Percentiles rank a stretch among this genome's conserved stretches.
Evolutionary conservation across 2,797 vertebrate species (phyloP).

Genomic region (Coreius guichenoti): DNA sequence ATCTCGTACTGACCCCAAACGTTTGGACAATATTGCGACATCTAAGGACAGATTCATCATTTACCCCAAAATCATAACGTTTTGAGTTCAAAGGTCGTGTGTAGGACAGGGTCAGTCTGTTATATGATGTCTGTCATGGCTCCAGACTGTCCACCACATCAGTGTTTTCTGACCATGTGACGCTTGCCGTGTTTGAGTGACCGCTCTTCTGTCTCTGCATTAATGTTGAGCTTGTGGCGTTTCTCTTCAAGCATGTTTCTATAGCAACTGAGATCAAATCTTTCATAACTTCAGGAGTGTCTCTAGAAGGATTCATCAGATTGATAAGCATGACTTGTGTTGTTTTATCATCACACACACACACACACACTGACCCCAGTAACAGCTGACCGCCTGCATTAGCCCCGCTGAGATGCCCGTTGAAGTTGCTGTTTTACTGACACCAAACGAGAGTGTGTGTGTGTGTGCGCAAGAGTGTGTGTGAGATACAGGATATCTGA

Average conservation of each 20-base stretch:
- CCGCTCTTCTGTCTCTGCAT: conserved; percentile 6
- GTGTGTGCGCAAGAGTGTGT: too few relatives aligned
- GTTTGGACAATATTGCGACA: not conserved
- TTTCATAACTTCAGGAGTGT: not conserved
- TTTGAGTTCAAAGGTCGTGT: not conserved
- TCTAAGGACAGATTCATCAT: not conserved
- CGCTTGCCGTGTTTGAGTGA: conserved; percentile 1
- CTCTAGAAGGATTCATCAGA: not conserved
- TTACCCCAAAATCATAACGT: not conserved
- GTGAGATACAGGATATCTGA: too few relatives aligned
- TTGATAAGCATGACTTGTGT: not conserved
- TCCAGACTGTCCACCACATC: conserved; percentile 41
- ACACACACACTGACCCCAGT: not conserved
- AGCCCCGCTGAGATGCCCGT: conserved; percentile 44
- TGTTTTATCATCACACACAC: not conserved
- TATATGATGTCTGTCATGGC: conserved; percentile 54
- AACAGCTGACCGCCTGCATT: conserved; percentile 27
- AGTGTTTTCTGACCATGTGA: conserved; percentile 12
- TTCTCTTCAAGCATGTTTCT: conserved; percentile 15
- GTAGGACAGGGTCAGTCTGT: conserved; percentile 37
- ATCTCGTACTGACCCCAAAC: not conserved
- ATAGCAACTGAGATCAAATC: not conserved
- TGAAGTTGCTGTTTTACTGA: conserved; percentile 88
- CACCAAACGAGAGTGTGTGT: conserved; percentile 1
- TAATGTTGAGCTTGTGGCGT: not conserved